Evolutionary conservation across 1,140 invertebrate species (phyloP), one percentile per base, ranked within the genome.

Genomic region (Brachionus angularis): DNA sequence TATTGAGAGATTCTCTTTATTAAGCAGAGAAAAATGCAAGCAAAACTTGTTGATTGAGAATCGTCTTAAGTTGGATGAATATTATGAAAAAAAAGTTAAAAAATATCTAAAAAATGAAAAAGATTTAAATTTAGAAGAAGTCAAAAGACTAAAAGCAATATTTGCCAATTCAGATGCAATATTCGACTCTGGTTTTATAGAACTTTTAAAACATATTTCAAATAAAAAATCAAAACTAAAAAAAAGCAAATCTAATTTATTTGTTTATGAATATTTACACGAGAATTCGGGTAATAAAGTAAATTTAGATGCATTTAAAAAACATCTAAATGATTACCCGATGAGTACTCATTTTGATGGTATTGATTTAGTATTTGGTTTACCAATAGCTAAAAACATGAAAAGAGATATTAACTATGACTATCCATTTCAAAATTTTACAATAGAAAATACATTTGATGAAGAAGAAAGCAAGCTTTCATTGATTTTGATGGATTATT

Each of bases 291-390:
- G 62, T n/a, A 47, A 31, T 50, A 18, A 18, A 18, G 10, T n/a
- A 36, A 67, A 50, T 50, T 21, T 47, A 25, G 47, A 29, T 4
- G 10, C 18, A 47, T 67, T 25, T 14, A 67, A 67, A 23, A 67
- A 67, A 34, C 18, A 47, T 10, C 18, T 67, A 1, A 50, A 33
- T 12, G 47, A 67, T 34, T 31, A 27, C 2, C 33, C 42, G 16
- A 27, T 67, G 47, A 67, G 62, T 50, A 67, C 62, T 12, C 62
- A 67, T 67, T 67, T 67, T 36, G 62, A 67, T 23, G 47, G 62
- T 23, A 46, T 67, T 34, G 62, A 67, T 36, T 21, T 47, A 10
- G 31, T 47, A 14, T 67, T 67, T 50, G 62, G 62, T 14, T 14
- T 67, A 10, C 62, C 62, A 14, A 33, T 67, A 21, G 39, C 62